Evolutionary conservation across 2,797 vertebrate genomes (phyloP), one percentile per base, ranked within the genome.

Genomic region (Muraenolepis orangiensis): DNA sequence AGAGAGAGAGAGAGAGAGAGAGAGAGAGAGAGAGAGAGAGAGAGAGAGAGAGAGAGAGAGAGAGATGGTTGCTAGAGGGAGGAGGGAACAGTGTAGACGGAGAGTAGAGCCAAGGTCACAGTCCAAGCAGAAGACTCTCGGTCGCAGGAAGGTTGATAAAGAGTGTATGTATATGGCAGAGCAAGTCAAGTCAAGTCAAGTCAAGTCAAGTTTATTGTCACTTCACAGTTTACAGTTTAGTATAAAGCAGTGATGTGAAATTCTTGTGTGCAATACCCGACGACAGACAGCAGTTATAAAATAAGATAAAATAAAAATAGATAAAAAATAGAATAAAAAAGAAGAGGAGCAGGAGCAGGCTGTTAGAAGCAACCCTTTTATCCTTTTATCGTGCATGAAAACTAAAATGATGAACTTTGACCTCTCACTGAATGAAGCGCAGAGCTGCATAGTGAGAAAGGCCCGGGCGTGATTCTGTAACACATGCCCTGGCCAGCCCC

Each of bases 71-170:
- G 83, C 75, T 74, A 80, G 84, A 83, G 75, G 79, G 72, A 79
- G 80, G 81, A 79, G 80, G 81, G 77, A 23, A 84, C 72, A 73
- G 76, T 69, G 80, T 76, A 57, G 82, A 85, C 75, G 76, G 82
- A n/a, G 88, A 84, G 70, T 28, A 31, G 77, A 82, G 84, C 76
- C 80, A 87, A 89, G 89, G 90, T 87, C 87, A 86, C 66, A 79
- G 78, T 87, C 72, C 79, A 72, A 75, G 51, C 73, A 79, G 71
- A 61, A n/a, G 29, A 75, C 83, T 86, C 73, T 68, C 80, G 84
- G 83, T 86, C 81, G 82, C 71, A 69, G 74, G 51, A 80, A 80
- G 72, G 51, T 69, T 76, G 46, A 26, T 23, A 26, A 26, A 66
- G 28, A 66, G 28, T n/a, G n/a, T n/a, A n/a, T n/a, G n/a, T n/a